These are phyloP conservation scores for Limenitis camilla DNA, from an alignment of 2,888 invertebrate species.

Conservation along the genomic window DNA sequence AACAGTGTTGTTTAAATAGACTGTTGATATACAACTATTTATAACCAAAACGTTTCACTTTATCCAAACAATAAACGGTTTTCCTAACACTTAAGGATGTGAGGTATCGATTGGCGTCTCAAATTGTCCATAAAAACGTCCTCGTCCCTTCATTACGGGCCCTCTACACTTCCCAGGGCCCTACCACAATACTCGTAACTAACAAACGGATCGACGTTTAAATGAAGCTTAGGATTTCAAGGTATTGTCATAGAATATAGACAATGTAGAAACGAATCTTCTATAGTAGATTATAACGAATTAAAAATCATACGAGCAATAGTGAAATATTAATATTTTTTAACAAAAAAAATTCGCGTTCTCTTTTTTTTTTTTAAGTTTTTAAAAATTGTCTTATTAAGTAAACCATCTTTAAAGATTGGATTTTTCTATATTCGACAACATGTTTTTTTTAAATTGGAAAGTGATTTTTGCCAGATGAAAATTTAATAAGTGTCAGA, in stretches of 20 bases:
- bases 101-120: constrained; percentile 31
- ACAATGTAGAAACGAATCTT: constrained; percentile 4
- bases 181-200: constrained; percentile 43
- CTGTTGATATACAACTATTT: no score
- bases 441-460: no score
- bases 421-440: no score
- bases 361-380: no score
- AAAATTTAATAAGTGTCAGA: no score
- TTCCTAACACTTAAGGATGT: constrained; percentile 23
- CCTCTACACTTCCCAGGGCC: constrained; percentile 36
- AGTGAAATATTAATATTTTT: no score
- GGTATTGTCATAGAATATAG: constrained; percentile 11
- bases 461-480: no score
- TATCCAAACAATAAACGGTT: background rate
- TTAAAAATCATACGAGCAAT: no score
- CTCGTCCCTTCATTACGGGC: constrained; percentile 34
- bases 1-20: no score
- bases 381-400: no score
- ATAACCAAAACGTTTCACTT: background rate
- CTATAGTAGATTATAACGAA: background rate
- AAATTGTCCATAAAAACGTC: constrained; percentile 44
- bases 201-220: constrained; percentile 42
- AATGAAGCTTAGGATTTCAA: constrained; percentile 27
- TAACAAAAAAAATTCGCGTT: no score
- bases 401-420: no score